These are phyloP conservation scores for Calyptommatus sinebrachiatus DNA, from an alignment of 2,113 vertebrate species.

Conservation along the genomic window DNA sequence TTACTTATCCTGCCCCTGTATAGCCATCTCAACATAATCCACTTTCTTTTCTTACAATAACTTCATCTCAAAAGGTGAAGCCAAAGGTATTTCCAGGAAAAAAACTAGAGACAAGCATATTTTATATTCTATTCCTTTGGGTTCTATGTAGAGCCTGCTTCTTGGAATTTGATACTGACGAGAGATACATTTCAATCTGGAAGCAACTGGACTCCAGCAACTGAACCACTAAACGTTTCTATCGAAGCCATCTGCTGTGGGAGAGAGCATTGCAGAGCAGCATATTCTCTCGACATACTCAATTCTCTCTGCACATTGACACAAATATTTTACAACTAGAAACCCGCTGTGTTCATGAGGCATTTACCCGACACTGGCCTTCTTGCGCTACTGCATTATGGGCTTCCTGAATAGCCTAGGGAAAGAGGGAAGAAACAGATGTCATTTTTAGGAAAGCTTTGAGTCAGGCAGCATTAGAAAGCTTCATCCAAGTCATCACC, in stretches of 20 bases:
- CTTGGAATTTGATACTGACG: background rate
- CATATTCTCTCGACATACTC: too few relatives aligned
- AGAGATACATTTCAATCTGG: background rate
- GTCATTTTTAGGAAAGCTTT: constrained; percentile 27
- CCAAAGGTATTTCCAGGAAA: too few relatives aligned
- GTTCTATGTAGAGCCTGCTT: background rate
- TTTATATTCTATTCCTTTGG: too few relatives aligned
- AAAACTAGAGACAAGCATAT: background rate
- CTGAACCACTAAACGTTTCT: background rate
- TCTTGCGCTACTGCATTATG: constrained; percentile 88
- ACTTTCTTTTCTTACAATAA: background rate
- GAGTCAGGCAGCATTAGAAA: background rate
- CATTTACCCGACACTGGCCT: constrained; percentile 89
- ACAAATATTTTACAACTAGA: background rate
- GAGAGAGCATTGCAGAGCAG: background rate
- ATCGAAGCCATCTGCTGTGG: background rate
- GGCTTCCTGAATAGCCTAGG: constrained; percentile 83
- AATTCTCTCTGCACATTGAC: background rate
- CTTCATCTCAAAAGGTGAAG: background rate
- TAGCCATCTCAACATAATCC: background rate
- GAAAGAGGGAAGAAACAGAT: constrained; percentile 16
- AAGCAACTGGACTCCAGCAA: background rate
- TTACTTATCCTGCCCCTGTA: background rate
- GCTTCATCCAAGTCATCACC: background rate
- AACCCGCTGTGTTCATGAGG: background rate